Evolutionary conservation across 2,888 invertebrate genomes (phyloP).

Genomic region (Rhopalosiphum nymphaeae): DNA sequence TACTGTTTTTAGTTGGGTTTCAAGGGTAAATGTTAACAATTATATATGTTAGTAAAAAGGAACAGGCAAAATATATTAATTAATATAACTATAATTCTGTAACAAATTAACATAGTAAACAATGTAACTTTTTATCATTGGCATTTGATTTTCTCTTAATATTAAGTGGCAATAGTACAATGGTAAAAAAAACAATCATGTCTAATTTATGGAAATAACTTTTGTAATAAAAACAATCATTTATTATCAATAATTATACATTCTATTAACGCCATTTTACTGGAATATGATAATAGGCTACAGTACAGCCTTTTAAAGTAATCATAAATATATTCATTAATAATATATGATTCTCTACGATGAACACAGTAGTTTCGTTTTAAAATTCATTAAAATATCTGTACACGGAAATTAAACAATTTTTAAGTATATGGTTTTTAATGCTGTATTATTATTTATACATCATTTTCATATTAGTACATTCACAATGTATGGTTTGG

Average conservation of each 20-base stretch:
- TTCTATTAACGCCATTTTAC: conserved; percentile 46
- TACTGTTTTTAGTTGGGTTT: background rate
- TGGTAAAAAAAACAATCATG: background rate
- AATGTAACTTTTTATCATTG: background rate
- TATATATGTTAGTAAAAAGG: background rate
- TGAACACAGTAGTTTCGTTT: conserved; percentile 64
- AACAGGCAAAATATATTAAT: background rate
- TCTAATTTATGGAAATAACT: background rate
- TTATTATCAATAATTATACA: conserved; percentile 58
- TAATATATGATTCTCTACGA: conserved; percentile 50
- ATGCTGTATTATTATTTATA: conserved; percentile 33
- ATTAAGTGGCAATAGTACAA: background rate
- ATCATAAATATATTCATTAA: background rate
- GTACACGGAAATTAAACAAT: conserved; percentile 52
- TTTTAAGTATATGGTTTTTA: conserved; percentile 47
- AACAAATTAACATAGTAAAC: background rate
- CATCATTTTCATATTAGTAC: conserved; percentile 24
- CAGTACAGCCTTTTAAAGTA: conserved; percentile 59
- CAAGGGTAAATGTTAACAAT: background rate
- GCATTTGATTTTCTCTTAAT: background rate
- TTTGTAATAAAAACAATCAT: conserved; percentile 61
- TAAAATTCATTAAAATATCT: conserved; percentile 63
- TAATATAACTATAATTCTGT: conserved; percentile 1
- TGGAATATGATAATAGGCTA: conserved; percentile 51
- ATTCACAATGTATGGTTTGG: conserved; percentile 13